Evolutionary conservation across 2,888 invertebrate species (phyloP).

Genomic region (Scaptomyza cyrtandrae): DNA sequence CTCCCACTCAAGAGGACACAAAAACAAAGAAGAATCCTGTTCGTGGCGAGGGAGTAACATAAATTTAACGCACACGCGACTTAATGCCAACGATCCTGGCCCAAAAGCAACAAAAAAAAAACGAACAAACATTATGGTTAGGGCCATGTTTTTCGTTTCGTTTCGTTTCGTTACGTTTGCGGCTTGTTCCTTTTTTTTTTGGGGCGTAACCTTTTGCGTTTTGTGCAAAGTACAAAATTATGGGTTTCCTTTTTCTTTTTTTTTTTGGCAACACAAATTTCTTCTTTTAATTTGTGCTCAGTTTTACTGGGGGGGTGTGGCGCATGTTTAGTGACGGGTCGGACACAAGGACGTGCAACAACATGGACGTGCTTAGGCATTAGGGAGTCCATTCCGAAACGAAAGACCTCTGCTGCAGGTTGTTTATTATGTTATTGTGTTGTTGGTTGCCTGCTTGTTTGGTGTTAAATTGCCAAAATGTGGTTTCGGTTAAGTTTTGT

Average conservation of each 20-base stretch:
- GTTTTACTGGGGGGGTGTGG: slow-evolving; percentile 59
- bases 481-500: slow-evolving; percentile 61
- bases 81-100: slow-evolving; percentile 45
- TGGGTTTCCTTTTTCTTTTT: slow-evolving; percentile 57
- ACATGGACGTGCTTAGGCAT: slow-evolving; percentile 75
- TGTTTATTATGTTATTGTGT: slow-evolving; percentile 15
- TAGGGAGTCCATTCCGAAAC: slow-evolving; percentile 63
- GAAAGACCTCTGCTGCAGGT: slow-evolving; percentile 18
- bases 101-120: slow-evolving; percentile 8
- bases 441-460: slow-evolving; percentile 6
- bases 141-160: slow-evolving; percentile 17
- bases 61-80: slow-evolving; percentile 73
- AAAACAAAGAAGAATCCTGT: slow-evolving; percentile 13
- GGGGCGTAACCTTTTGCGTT: slow-evolving; percentile 70
- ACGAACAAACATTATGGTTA: neutral
- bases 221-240: slow-evolving; percentile 76
- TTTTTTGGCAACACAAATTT: slow-evolving; percentile 46
- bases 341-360: slow-evolving; percentile 59
- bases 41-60: slow-evolving; percentile 66
- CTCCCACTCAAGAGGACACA: slow-evolving; percentile 1
- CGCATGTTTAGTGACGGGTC: slow-evolving; percentile 71
- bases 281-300: slow-evolving; percentile 48
- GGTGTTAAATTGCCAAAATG: slow-evolving; percentile 78
- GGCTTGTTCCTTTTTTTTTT: slow-evolving; percentile 11
- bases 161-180: neutral